Conservation (phyloP, 2,797 vertebrate genomes). For the Botia kubotai region DNA sequence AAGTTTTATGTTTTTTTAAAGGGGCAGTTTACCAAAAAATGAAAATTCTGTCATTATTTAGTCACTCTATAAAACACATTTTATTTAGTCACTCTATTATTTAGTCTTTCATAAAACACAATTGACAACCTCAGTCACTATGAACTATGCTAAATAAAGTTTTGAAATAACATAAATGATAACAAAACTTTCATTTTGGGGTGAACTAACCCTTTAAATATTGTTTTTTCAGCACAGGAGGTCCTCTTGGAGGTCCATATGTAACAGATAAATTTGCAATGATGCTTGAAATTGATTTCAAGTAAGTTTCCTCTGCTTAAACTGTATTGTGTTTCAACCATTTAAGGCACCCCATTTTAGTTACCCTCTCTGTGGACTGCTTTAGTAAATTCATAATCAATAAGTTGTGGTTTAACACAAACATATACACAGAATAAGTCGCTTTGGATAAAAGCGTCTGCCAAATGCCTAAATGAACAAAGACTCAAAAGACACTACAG, state of each 20-base stretch:
- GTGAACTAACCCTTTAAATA: background rate
- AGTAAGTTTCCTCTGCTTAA: conserved; percentile 42
- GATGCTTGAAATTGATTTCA: conserved; percentile 42
- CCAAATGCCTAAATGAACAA: no score
- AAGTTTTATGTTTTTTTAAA: background rate
- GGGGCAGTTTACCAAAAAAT: background rate
- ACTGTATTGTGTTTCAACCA: conserved; percentile 42
- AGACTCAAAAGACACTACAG: conserved; percentile 67
- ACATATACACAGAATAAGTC: conserved; percentile 57
- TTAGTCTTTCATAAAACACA: background rate
- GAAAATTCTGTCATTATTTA: background rate
- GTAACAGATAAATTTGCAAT: conserved; percentile 38
- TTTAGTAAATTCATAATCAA: conserved; percentile 46
- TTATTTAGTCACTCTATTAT: background rate
- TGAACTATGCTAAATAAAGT: background rate
- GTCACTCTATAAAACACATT: no score
- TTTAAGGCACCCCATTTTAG: conserved; percentile 49
- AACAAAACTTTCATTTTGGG: background rate
- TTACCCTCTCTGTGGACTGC: conserved; percentile 45
- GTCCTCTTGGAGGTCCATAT: conserved; percentile 28
- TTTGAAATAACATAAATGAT: background rate
- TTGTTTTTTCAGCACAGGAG: conserved; percentile 25
- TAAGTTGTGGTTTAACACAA: conserved; percentile 52
- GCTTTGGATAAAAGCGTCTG: no score
- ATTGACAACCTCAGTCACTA: background rate